Conservation (phyloP, 2,797 vertebrate species). For the Cygnus olor region DNA sequence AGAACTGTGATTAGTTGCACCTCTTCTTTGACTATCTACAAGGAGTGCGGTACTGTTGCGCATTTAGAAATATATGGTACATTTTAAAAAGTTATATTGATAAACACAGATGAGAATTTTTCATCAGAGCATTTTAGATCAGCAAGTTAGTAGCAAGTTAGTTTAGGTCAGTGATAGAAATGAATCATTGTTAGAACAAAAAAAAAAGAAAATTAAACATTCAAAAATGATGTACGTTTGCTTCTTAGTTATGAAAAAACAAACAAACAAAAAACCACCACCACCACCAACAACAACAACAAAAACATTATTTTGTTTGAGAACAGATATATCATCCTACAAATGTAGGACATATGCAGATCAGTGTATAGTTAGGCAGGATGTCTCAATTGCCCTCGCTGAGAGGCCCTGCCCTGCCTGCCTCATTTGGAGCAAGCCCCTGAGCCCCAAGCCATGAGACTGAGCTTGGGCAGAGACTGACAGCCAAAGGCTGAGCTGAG, state of each 20-base stretch:
- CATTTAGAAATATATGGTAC: background rate
- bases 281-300: too few relatives aligned
- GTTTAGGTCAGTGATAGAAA: background rate
- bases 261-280: too few relatives aligned
- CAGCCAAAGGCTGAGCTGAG: background rate
- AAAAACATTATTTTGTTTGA: background rate
- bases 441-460: fast-evolving
- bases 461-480: background rate
- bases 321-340: background rate
- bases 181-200: background rate
- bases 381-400: fast-evolving
- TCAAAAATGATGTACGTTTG: background rate
- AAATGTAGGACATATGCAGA: background rate
- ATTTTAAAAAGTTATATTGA: background rate
- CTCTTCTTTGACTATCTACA: background rate
- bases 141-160: background rate
- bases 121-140: background rate
- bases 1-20: background rate
- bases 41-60: background rate
- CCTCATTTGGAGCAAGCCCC: fast-evolving
- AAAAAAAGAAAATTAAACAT: background rate
- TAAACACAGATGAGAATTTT: background rate
- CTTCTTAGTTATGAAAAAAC: too few relatives aligned
- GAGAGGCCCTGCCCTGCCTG: background rate
- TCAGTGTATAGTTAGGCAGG: fast-evolving